phyloP scores from a whole-genome alignment of 1,140 invertebrate genomes.

The Drosophila hydei region DNA sequence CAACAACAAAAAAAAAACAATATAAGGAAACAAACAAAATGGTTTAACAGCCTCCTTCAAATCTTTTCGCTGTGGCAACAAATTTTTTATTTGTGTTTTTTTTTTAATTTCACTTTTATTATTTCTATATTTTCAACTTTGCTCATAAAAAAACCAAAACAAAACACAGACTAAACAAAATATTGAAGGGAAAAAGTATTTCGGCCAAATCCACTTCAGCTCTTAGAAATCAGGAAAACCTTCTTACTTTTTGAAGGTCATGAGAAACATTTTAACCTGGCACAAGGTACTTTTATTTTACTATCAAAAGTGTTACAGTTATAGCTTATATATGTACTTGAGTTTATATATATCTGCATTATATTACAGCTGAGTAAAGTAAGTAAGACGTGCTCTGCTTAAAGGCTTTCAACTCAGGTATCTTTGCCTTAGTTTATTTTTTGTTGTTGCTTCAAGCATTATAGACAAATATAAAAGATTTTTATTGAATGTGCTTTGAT shows the following conservation, averaged over 20 bases:
- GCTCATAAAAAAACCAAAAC: neutral
- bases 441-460: no score
- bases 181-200: neutral
- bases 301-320: no score
- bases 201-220: neutral
- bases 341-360: no score
- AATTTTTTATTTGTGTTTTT: constrained; percentile 60
- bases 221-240: neutral
- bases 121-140: constrained; percentile 55
- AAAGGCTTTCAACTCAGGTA: no score
- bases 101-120: constrained; percentile 80
- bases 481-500: no score
- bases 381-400: no score
- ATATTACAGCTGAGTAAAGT: no score
- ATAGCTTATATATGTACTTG: no score
- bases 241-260: neutral
- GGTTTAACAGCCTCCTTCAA: constrained; percentile 44
- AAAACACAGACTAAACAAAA: neutral
- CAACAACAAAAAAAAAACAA: neutral
- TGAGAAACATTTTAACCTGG: no score
- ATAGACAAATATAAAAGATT: no score
- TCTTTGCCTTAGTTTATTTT: no score
- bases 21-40: constrained; percentile 24
- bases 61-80: constrained; percentile 11
- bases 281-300: no score